Conservation (phyloP, 2,888 invertebrate genomes). For the Agrochola lychnidis region DNA sequence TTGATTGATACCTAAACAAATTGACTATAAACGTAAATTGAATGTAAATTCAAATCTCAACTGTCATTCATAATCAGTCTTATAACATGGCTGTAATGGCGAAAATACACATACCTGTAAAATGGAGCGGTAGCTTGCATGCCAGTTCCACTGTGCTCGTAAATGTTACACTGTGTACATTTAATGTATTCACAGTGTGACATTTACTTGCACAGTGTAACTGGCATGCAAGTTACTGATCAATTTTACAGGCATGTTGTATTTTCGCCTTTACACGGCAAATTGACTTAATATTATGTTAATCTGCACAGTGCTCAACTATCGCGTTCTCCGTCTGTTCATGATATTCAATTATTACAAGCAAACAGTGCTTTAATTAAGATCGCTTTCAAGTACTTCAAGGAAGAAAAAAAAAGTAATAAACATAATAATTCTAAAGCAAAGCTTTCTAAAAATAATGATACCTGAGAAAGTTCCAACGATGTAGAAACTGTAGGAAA, state of each 20-base stretch:
- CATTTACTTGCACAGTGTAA: too few relatives aligned
- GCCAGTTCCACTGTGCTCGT: too few relatives aligned
- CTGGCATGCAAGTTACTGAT: too few relatives aligned
- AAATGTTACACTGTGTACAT: too few relatives aligned
- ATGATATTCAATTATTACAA: not conserved
- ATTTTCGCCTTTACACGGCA: too few relatives aligned
- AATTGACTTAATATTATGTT: not conserved
- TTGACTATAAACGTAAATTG: not conserved
- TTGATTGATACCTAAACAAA: not conserved
- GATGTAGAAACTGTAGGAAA: slow-evolving; percentile 31
- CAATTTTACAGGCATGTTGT: too few relatives aligned
- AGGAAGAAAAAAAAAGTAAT: not conserved
- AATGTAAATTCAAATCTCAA: not conserved
- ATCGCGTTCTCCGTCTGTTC: not conserved
- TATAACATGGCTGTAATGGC: not conserved
- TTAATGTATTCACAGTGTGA: too few relatives aligned
- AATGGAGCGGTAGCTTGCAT: too few relatives aligned
- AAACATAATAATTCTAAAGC: slow-evolving; percentile 21
- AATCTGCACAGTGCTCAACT: not conserved
- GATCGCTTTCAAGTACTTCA: slow-evolving; percentile 15
- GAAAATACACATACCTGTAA: too few relatives aligned
- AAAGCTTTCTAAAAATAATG: slow-evolving; percentile 32
- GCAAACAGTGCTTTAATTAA: not conserved
- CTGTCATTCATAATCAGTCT: not conserved
- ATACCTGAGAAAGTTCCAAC: slow-evolving; percentile 15